These are phyloP conservation scores for Limnephilus auricula DNA, from an alignment of 2,888 invertebrate genomes.

Conservation along the genomic window DNA sequence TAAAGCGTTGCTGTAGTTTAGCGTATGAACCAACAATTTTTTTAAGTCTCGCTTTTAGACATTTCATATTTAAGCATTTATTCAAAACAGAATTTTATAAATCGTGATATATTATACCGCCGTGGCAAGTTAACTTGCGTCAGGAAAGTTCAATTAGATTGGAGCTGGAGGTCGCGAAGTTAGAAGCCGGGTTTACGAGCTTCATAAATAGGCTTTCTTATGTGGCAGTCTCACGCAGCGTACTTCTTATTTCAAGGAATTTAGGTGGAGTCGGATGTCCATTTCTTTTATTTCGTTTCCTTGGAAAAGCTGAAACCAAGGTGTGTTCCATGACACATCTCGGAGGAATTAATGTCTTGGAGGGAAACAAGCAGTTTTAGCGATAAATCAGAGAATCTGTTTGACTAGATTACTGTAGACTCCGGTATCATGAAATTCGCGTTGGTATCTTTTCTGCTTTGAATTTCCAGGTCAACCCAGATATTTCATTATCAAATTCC, in stretches of 20 bases:
- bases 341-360: neutral
- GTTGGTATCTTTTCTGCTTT: neutral
- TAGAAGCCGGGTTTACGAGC: slow-evolving; percentile 48
- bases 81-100: neutral
- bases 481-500: neutral
- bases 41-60: neutral
- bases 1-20: neutral
- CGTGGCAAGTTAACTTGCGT: neutral
- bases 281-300: neutral
- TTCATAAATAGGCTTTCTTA: slow-evolving; percentile 62
- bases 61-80: neutral
- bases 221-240: slow-evolving; percentile 60
- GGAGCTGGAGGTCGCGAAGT: slow-evolving; percentile 29
- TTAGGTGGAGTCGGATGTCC: neutral
- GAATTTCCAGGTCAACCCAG: neutral
- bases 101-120: slow-evolving; percentile 24
- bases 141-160: neutral
- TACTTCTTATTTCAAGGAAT: neutral
- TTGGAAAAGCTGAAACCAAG: neutral
- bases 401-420: neutral
- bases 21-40: neutral
- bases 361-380: neutral
- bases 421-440: neutral
- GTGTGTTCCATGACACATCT: neutral
- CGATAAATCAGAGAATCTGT: neutral